phyloP scores from a whole-genome alignment of 2,113 vertebrate species.

The Tetrax tetrax region DNA sequence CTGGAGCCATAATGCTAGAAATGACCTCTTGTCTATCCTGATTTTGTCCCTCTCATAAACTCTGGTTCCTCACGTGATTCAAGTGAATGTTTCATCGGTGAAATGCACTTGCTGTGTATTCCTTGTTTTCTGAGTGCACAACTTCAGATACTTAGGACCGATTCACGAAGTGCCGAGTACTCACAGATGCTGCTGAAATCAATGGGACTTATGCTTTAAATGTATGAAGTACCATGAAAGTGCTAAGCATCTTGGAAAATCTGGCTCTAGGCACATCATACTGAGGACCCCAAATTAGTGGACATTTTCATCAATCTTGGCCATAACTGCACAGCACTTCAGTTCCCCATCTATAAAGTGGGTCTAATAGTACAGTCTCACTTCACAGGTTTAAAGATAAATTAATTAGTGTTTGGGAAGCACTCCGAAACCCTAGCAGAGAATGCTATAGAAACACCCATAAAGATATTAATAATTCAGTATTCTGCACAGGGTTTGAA shows the following conservation, averaged over 20 bases:
- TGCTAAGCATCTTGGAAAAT: constrained; percentile 17
- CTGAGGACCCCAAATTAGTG: neutral
- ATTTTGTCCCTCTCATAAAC: neutral
- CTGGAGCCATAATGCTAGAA: neutral
- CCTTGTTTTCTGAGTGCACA: neutral
- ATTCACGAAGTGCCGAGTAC: neutral
- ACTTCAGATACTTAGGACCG: neutral
- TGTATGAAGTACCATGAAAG: neutral
- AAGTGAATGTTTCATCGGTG: neutral
- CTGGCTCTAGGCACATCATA: neutral
- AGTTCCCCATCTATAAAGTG: neutral
- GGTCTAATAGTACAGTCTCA: neutral
- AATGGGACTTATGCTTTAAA: neutral
- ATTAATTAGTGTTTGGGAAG: constrained; percentile 54
- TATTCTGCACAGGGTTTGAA: constrained; percentile 13
- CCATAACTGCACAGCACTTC: neutral
- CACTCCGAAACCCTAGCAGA: neutral
- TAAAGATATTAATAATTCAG: constrained; percentile 64
- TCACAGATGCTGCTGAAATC: neutral
- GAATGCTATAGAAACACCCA: constrained; percentile 24
- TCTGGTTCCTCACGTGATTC: neutral
- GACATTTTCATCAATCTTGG: constrained; percentile 5
- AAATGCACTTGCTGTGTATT: neutral
- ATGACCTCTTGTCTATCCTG: neutral
- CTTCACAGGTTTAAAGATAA: constrained; percentile 17